Base-by-base conservation (phyloP, 1,140 invertebrate species). In the Brevipalpus yothersi region DNA sequence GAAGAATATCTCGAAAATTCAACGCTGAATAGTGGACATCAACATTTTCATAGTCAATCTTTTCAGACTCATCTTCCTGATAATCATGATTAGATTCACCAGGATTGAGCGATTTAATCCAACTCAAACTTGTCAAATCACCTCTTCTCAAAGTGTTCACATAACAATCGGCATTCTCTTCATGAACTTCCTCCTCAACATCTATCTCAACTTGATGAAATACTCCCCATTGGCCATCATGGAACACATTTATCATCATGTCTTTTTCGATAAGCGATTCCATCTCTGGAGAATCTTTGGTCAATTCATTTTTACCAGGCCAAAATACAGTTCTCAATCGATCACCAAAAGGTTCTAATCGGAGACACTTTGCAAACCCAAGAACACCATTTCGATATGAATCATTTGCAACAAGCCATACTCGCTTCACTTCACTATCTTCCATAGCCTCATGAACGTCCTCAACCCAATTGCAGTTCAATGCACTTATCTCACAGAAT, bases 1-100 rank as follows among this genome's bases (percentile, higher is more conserved):
- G 9, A 91, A 97, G 96, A 47, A 97, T 82, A 70, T 97, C 92
- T 61, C 91, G 79, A 81, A 96, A 96, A 72, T 97, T 96, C 7
- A 97, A 76, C 31, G 92, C 84, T 3, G 91, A 82, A 72, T 90
- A 96, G 68, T 65, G 64, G 10, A 95, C 88, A 62, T 75, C 89
- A 71, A 89, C 95, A 5, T 90, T 71, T 66, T 84, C 79, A 91
- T 55, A 15, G 23, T 39, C 11, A 39, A 21, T 8, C 3, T 55
- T 31, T 3, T 13, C 3, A 3, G 43, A n/a, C 2, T 31, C 31
- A 31, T 31, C 31, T 51, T 17, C n/a, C 17, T n/a, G 9, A 19
- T 17, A 9, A 51, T 51, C 49, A 19, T 1, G n/a, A n/a, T 45
- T 12, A 11, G 15, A 40, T 4, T 57, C 40, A 12, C 9, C 13